Evolutionary conservation across 2,888 invertebrate genomes (phyloP), one percentile per base, ranked within the genome.

Genomic region (Torymus texanus): DNA sequence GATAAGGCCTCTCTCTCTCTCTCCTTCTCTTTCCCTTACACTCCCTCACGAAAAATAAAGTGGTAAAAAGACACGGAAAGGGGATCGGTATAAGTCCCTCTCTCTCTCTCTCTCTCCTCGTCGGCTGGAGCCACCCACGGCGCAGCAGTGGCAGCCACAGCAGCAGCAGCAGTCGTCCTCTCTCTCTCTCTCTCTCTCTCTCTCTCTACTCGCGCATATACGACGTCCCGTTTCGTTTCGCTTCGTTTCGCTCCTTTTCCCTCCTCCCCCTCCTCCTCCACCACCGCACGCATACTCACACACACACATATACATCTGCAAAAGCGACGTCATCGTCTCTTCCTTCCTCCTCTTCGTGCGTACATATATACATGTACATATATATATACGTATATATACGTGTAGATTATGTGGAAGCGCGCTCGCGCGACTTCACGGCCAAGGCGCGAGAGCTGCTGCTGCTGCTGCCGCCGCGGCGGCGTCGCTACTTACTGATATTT

Each of bases 401-500:
- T 56, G 41, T 16, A 41, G 5, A 41, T 41, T 41, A 41, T 41
- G 41, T 41, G 41, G 41, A 41, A 41, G 41, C 41, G 73, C 55
- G 62, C 13, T 58, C 55, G 72, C 21, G 29, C 29, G 53, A 24
- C 63, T 71, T 55, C 51, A 70, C 70, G 75, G 59, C 55, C 70
- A 59, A 75, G 79, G 74, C 68, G 62, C 70, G 61, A 86, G 85
- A 62, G 61, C n/a, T 62, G 16, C 41, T 41, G 56, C 41, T 55
- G 51, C 55, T 58, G 29, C 51, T 10, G 85, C 86, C 84, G 83
- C 86, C 86, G 50, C 86, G 13, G 87, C 85, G 84, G 86, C 87
- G 86, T 87, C 86, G 86, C 90, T 90, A 90, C 90, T 90, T 90
- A 90, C 90, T 89, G 89, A 90, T 90, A 90, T 90, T 90, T 90